Evolutionary conservation across 2,888 invertebrate species (phyloP).

Genomic region (Linyphia triangularis): DNA sequence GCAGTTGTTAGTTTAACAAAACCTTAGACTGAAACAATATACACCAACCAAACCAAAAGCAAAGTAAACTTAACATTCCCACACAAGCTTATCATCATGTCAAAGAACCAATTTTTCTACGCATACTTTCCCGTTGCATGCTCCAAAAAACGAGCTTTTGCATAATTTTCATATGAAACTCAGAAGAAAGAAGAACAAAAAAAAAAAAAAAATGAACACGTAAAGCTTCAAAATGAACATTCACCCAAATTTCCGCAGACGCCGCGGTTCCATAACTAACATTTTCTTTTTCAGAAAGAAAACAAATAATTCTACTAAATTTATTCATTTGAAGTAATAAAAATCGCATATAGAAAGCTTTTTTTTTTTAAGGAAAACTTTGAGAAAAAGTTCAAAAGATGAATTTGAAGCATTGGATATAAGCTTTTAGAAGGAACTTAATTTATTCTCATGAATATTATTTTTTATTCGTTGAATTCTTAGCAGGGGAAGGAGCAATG

Average conservation of each 20-base stretch:
- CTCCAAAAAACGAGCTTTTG: background rate
- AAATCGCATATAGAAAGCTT: background rate
- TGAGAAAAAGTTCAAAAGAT: conserved; percentile 22
- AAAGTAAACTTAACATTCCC: too few relatives aligned
- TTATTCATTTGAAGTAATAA: conserved; percentile 40
- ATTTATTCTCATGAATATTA: conserved; percentile 65
- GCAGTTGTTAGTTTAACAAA: too few relatives aligned
- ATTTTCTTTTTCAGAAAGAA: background rate
- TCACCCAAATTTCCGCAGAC: conserved; percentile 26
- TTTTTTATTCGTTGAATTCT: background rate
- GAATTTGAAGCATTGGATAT: background rate
- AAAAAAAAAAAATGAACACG: background rate
- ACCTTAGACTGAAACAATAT: too few relatives aligned
- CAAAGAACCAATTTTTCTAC: too few relatives aligned
- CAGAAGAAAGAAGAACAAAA: background rate
- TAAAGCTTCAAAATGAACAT: background rate
- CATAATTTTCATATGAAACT: background rate
- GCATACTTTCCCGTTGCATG: too few relatives aligned
- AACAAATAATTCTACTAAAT: conserved; percentile 50
- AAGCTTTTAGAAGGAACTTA: conserved; percentile 46
- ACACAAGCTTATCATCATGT: too few relatives aligned
- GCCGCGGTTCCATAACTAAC: background rate
- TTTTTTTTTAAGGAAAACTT: background rate
- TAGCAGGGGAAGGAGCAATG: conserved; percentile 14
- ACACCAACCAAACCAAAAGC: too few relatives aligned